Base-by-base conservation (phyloP, 92 coral and sea anemone species). In the Porites divaricata region DNA sequence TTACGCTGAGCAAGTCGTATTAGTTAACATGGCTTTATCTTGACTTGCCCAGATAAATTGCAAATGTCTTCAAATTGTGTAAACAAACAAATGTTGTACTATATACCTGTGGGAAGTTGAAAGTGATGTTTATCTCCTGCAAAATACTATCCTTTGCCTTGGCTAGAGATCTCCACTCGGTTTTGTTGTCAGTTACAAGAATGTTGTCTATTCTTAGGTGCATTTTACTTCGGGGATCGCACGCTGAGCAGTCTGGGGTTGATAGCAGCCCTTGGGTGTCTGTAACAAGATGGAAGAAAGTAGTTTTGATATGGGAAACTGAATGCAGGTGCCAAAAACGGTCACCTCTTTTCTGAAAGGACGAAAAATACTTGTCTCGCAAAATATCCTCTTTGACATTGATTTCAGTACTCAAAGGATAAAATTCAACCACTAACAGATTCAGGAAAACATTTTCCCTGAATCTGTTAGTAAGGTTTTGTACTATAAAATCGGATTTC, bases 61-160 rank as follows among this genome's bases (percentile, higher is more conserved):
- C 59, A 11, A 54, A 54, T 54, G 59, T 15, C 59, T 54, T 54
- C 45, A 35, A 35, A 35, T 35, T 35, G 45, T 35, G 45, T 35
- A 35, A 35, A 35, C 45, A 35, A 35, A 35, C 45, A 35, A 35
- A 35, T 35, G 45, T 35, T 35, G 4, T 28, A 22, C 9, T 17
- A 7, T 75, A 9, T 77, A 91, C 94, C 92, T 91, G 92, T 19
- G 75, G 80, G 15, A 91, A 72, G 63, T 49, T 70, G 4, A 91
- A 71, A 0, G 92, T 88, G 54, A 91, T 91, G 73, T 88, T 88
- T 56, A 91, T 51, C 74, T 87, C 78, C 52, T 87, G 81, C 1
- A 61, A 11, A 13, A 21, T 26, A 76, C 82, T 75, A 4, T 67
- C 70, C 49, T 51, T 62, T 54, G 76, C 23, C 63, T 67, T 76